Conservation (phyloP, 1,140 invertebrate genomes). For the Cheumatopsyche charites region DNA sequence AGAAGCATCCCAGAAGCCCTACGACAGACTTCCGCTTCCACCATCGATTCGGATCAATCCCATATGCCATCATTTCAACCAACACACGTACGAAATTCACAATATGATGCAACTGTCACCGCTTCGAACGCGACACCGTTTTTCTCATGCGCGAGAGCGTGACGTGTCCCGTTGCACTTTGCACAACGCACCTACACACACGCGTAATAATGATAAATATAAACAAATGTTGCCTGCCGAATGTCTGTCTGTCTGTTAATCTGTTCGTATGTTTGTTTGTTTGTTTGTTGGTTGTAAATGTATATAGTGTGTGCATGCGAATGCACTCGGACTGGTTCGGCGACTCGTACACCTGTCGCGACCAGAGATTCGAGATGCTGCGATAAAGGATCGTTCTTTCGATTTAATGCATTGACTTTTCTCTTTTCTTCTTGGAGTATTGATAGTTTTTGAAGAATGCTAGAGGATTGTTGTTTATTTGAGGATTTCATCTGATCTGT, state of each 20-base stretch:
- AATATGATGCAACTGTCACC: constrained; percentile 3
- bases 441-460: too few species aligned
- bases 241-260: not conserved
- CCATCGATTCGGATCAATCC: too few species aligned
- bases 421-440: too few species aligned
- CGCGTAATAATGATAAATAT: not conserved
- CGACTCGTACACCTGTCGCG: constrained; percentile 18
- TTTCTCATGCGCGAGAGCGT: constrained; percentile 10
- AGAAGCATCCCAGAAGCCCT: too few species aligned
- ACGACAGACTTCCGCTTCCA: too few species aligned
- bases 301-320: constrained; percentile 4
- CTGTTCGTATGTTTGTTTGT: too few species aligned
- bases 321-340: constrained; percentile 11
- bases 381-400: constrained; percentile 14
- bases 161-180: not conserved
- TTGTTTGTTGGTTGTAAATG: not conserved
- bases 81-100: not conserved
- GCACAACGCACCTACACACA: not conserved
- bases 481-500: too few species aligned
- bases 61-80: too few species aligned
- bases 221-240: constrained; percentile 17
- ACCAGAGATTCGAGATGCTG: constrained; percentile 16
- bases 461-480: too few species aligned
- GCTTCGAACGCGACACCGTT: constrained; percentile 8
- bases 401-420: not conserved